phyloP scores from a whole-genome alignment of 2,888 invertebrate species.

The Caprella mutica region DNA sequence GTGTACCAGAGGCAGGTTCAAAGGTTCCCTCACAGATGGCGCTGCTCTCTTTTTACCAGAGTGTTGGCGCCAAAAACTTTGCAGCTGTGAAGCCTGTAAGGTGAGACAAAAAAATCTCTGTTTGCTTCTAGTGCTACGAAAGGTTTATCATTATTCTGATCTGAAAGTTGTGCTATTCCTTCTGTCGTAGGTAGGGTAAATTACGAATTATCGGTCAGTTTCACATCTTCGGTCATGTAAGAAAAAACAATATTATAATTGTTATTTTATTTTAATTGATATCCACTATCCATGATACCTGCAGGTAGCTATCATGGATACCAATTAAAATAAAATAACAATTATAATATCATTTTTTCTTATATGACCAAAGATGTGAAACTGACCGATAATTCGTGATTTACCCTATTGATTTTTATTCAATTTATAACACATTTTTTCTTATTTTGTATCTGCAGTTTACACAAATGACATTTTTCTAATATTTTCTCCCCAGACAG shows the following conservation, averaged over 20 bases:
- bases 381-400: no score
- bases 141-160: no score
- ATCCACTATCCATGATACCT: no score
- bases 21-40: neutral
- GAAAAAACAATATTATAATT: no score
- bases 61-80: constrained; percentile 58
- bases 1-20: neutral
- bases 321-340: no score
- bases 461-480: neutral
- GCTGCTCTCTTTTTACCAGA: constrained; percentile 40
- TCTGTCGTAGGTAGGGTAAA: neutral
- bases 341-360: no score
- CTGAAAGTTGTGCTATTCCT: neutral
- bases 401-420: neutral
- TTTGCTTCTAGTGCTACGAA: no score
- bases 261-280: no score
- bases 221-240: no score
- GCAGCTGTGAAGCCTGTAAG: constrained; percentile 42
- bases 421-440: neutral
- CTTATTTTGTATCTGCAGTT: neutral
- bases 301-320: no score
- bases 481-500: constrained; percentile 41
- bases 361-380: no score
- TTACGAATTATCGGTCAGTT: no score
- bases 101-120: constrained; percentile 38